phyloP scores from a whole-genome alignment of 2,797 vertebrate species.

The Hoplostethus atlanticus region DNA sequence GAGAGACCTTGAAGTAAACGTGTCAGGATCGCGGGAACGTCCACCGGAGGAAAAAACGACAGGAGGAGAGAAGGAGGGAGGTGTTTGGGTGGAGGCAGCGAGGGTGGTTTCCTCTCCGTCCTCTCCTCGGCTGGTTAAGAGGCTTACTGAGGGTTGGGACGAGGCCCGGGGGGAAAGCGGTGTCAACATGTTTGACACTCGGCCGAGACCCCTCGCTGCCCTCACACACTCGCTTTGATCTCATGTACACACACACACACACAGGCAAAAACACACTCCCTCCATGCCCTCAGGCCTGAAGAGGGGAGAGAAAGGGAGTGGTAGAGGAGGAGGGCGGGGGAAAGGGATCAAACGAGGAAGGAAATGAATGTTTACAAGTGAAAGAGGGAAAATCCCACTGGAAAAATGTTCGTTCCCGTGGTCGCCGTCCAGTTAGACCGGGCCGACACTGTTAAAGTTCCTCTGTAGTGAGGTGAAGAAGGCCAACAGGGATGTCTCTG shows the following conservation, averaged over 20 bases:
- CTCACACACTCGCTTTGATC: constrained; percentile 54
- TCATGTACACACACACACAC: constrained; percentile 17
- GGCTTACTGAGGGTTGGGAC: constrained; percentile 57
- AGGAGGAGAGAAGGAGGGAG: not conserved
- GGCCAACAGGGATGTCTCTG: constrained; percentile 3
- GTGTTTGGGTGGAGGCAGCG: not conserved
- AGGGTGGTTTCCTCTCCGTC: constrained; percentile 9
- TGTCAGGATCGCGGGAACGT: constrained; percentile 15
- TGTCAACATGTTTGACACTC: constrained; percentile 64
- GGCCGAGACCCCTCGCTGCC: constrained; percentile 56
- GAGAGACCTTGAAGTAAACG: constrained; percentile 24
- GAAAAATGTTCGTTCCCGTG: not conserved
- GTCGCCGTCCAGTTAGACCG: not conserved
- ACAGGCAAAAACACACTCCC: constrained; percentile 14
- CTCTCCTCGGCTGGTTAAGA: constrained; percentile 40
- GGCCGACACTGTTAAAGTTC: constrained; percentile 4
- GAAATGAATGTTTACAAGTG: constrained; percentile 34
- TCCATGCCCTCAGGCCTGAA: constrained; percentile 12
- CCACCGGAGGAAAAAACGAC: not conserved
- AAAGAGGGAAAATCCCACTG: constrained; percentile 13
- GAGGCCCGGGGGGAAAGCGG: constrained; percentile 44
- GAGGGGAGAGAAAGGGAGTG: not conserved
- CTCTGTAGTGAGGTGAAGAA: not conserved
- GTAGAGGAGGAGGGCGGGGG: not conserved
- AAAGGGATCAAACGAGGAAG: not conserved